Base-by-base conservation (phyloP, 2,888 invertebrate species). In the Andricus curvator region DNA sequence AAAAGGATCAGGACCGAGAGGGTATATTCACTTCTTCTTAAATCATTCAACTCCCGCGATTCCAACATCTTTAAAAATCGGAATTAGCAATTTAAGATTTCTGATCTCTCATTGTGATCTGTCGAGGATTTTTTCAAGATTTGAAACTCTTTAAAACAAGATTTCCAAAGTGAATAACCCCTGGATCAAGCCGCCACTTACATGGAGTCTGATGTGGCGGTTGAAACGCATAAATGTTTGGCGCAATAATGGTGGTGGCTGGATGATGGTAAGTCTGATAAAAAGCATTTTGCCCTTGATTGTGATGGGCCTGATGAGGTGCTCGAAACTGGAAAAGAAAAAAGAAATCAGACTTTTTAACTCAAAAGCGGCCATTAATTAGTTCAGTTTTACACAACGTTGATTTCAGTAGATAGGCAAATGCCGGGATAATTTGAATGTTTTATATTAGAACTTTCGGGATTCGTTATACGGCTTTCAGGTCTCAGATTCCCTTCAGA, bases 291-390 rank as follows among this genome's bases (percentile, higher is more conserved):
- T 89, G 91, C 81, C 86, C 88, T 85, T 90, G 90, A 85, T 90
- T 83, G 78, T 90, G 91, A 84, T 90, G 91, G 77, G 91, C 85
- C 68, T 89, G 90, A 44, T 88, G 91, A 74, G 86, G 86, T 66
- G 85, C 86, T 66, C 89, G 77, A 80, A 88, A 91, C 91, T 91
- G 83, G 78, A 86, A 88, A 68, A 82, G 77, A 64, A 66, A 77
- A n/a, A 9, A n/a, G 44, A 56, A 60, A 60, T 22, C 1, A 60
- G 22, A 13, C 29, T n/a, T 29, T 11, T 11, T 2, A 51, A 29
- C 20, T 51, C 13, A 17, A 29, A 20, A 74, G 17, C 51, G n/a
- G 17, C 11, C 4, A 44, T 20, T 13, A 51, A 4, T 29, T 6
- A 64, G 2, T 6, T 64, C 6, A 64, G 17, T 29, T 29, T 64